Evolutionary conservation across 30 jellyfish, hydroid and myxozoan species (phyloP).

Genomic region (Pseudorhiza aurosa): DNA sequence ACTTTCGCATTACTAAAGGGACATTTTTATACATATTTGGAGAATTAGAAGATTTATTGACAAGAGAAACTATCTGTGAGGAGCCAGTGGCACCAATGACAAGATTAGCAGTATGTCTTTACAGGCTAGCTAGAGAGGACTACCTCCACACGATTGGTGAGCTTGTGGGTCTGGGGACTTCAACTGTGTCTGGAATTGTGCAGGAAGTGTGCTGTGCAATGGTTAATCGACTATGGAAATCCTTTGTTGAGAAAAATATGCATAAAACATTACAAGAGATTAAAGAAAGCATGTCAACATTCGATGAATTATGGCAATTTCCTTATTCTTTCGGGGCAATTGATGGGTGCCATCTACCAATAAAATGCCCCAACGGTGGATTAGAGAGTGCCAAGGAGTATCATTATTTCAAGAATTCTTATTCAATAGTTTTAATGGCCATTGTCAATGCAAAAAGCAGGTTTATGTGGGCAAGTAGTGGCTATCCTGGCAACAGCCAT

Average conservation of each 20-base stretch:
- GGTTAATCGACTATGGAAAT: constrained; percentile 44
- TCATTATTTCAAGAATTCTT: constrained; percentile 46
- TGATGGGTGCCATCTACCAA: constrained; percentile 74
- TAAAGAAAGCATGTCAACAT: constrained; percentile 27
- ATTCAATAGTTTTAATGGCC: constrained; percentile 46
- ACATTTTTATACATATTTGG: background rate
- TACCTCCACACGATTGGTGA: constrained; percentile 28
- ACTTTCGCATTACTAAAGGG: constrained; percentile 24
- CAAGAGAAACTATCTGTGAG: constrained; percentile 14
- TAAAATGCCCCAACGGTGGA: constrained; percentile 75
- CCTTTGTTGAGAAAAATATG: constrained; percentile 2
- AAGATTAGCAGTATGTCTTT: constrained; percentile 41
- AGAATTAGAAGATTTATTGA: background rate
- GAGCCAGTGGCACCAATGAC: constrained; percentile 44
- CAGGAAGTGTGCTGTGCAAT: constrained; percentile 26
- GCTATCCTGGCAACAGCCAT: constrained; percentile 60
- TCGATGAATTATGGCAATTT: constrained; percentile 70
- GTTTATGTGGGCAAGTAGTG: constrained; percentile 44
- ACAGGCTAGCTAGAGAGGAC: constrained; percentile 43
- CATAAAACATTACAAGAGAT: constrained; percentile 30
- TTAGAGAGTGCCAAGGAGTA: too few relatives aligned
- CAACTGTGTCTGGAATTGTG: constrained; percentile 47
- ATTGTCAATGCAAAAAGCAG: constrained; percentile 43
- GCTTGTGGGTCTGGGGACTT: constrained; percentile 43
- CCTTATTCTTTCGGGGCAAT: constrained; percentile 60